Evolutionary conservation across 2,113 vertebrate species (phyloP).

Genomic region (Mormyrus lacerda): DNA sequence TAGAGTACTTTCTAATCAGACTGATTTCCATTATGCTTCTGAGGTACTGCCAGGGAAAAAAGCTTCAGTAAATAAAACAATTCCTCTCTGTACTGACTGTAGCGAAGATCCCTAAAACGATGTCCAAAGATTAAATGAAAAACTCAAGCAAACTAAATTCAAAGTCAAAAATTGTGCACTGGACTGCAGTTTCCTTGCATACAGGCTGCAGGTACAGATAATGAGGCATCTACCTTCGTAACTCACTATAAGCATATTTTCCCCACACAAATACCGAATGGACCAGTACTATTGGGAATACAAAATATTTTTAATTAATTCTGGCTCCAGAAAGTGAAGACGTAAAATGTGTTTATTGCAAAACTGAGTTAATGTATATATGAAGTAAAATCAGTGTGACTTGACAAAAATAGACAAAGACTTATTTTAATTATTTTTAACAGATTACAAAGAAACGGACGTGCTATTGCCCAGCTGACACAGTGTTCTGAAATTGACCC

Average conservation of each 20-base stretch:
- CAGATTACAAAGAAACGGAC: neutral
- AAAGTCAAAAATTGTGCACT: neutral
- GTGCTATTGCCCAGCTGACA: neutral
- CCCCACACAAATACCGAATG: neutral
- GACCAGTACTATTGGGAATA: neutral
- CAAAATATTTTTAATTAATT: neutral
- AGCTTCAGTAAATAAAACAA: conserved; percentile 1
- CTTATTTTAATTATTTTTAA: neutral
- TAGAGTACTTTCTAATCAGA: neutral
- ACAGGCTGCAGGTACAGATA: neutral
- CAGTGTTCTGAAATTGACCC: neutral
- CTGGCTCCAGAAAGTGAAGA: neutral
- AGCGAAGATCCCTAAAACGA: neutral
- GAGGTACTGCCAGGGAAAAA: neutral
- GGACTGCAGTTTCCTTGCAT: neutral
- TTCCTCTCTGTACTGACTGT: neutral
- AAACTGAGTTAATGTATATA: neutral
- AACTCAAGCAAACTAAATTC: neutral
- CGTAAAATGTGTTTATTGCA: neutral
- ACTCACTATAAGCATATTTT: neutral
- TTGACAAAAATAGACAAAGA: neutral
- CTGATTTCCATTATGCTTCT: neutral
- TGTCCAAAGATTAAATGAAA: neutral
- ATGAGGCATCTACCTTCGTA: neutral
- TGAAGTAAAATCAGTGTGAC: neutral